Evolutionary conservation across 2,888 invertebrate species (phyloP).

Genomic region (Dicyrtoma fusca): DNA sequence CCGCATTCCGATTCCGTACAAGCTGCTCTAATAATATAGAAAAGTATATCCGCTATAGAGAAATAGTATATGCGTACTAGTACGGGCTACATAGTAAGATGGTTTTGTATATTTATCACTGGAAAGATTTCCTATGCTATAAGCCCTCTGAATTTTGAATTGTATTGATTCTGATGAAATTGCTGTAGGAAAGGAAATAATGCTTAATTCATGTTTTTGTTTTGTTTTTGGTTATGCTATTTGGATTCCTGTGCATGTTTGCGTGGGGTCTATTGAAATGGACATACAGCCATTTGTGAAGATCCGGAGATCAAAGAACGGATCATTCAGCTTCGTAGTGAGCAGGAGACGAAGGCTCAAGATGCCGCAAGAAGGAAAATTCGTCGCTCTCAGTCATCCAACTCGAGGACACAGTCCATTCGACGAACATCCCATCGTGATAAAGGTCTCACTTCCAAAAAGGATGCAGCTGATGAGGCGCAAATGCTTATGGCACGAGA

Average conservation of each 20-base stretch:
- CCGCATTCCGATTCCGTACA: too few species aligned
- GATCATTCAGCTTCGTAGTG: slow-evolving; percentile 82
- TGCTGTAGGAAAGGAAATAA: too few species aligned
- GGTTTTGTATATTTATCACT: too few species aligned
- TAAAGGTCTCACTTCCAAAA: slow-evolving; percentile 88
- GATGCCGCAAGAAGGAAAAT: slow-evolving; percentile 68
- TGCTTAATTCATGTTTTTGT: too few species aligned
- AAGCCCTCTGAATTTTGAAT: too few species aligned
- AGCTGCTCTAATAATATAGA: too few species aligned
- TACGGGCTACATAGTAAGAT: too few species aligned
- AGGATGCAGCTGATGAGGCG: slow-evolving; percentile 93
- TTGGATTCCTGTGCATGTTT: not conserved
- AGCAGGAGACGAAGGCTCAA: slow-evolving; percentile 69
- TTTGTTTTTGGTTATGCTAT: not conserved
- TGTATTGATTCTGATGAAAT: too few species aligned
- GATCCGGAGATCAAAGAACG: slow-evolving; percentile 91
- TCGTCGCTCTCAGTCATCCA: slow-evolving; percentile 73
- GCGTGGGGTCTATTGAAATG: too few species aligned
- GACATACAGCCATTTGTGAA: slow-evolving; percentile 87
- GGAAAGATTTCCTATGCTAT: too few species aligned
- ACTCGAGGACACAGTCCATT: slow-evolving; percentile 81
- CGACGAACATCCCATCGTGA: slow-evolving; percentile 90
- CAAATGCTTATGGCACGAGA: slow-evolving; percentile 59
- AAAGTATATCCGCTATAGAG: too few species aligned
- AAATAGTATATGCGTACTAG: too few species aligned